These are phyloP conservation scores for Pocillopora grandis DNA, from an alignment of 92 coral and sea anemone species.

Conservation along the genomic window DNA sequence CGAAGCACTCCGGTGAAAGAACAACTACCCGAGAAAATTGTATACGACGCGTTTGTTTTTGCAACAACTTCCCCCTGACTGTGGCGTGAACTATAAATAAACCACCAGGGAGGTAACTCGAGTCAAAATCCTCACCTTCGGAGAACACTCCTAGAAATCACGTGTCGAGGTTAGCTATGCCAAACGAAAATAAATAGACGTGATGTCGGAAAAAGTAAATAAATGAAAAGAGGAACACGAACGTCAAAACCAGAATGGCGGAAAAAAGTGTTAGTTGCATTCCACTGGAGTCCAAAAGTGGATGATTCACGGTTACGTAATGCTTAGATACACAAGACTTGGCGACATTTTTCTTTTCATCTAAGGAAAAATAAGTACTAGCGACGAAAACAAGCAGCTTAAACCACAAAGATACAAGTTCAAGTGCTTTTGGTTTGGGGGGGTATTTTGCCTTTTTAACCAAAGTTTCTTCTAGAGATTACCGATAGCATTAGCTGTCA, in stretches of 20 bases:
- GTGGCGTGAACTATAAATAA: background rate
- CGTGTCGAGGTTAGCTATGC: background rate
- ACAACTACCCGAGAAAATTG: background rate
- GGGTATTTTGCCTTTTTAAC: background rate
- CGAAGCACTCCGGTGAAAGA: background rate
- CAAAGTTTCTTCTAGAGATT: background rate
- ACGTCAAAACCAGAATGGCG: too few relatives aligned
- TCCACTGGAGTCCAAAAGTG: too few relatives aligned
- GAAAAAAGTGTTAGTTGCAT: too few relatives aligned
- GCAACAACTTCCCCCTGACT: background rate
- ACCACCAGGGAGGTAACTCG: background rate
- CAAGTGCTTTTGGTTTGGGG: background rate
- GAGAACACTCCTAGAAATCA: background rate
- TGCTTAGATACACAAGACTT: too few relatives aligned
- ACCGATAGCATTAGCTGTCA: background rate
- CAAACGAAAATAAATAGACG: background rate
- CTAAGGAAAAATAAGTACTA: background rate
- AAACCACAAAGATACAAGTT: conserved; percentile 7
- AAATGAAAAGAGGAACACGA: too few relatives aligned
- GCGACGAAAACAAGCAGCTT: background rate
- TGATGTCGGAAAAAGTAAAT: too few relatives aligned
- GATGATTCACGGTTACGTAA: too few relatives aligned
- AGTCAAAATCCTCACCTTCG: background rate
- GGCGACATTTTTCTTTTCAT: background rate
- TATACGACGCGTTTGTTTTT: background rate